Base-by-base conservation (phyloP, 2,113 vertebrate species). In the Callocephalon fimbriatum region DNA sequence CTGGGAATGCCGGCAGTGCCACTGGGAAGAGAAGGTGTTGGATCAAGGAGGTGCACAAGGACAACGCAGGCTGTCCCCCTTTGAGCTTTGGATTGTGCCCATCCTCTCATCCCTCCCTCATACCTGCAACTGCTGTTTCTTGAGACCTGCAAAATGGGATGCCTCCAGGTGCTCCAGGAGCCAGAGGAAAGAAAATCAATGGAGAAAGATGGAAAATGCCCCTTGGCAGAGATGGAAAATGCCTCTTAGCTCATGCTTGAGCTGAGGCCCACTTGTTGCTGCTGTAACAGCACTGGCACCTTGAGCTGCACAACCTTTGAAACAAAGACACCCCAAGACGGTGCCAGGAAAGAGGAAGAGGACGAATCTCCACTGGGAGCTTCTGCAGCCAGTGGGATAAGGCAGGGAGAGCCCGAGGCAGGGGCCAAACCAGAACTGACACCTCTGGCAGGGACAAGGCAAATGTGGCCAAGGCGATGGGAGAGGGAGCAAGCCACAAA, bases 71-170 rank as follows among this genome's bases (percentile, higher is more conserved):
- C 50, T 40, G 76, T 19, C 7, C 35, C 19, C 18, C 42, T 5
- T 15, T 3, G 2, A 31, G 54, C 29, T 78, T 6, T 53, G 93
- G 15, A 5, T 9, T 0, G 32, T 2, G 18, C n/a, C 68, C 6
- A 3, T 15, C 29, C 58, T 7, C 73, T 38, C 7, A 1, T 5
- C 1, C 2, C 26, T 50, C 40, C 72, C 9, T 1, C 12, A 0
- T 0, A 10, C 54, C 66, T 4, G 11, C 71, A 2, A 1, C 62
- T 3, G 27, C 2, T 18, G 48, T 9, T 38, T 27, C 61, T 5
- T 4, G 22, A 19, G 53, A 22, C 59, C 40, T 37, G 66, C 44
- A 38, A 7, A 37, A 20, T 0, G 1, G 25, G 68, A 53, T 0
- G 0, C 18, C 45, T 50, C 45, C 2, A 0, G 47, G 76, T 44